Evolutionary conservation across 1,140 invertebrate genomes (phyloP).

Genomic region (Caenorhabditis remanei): DNA sequence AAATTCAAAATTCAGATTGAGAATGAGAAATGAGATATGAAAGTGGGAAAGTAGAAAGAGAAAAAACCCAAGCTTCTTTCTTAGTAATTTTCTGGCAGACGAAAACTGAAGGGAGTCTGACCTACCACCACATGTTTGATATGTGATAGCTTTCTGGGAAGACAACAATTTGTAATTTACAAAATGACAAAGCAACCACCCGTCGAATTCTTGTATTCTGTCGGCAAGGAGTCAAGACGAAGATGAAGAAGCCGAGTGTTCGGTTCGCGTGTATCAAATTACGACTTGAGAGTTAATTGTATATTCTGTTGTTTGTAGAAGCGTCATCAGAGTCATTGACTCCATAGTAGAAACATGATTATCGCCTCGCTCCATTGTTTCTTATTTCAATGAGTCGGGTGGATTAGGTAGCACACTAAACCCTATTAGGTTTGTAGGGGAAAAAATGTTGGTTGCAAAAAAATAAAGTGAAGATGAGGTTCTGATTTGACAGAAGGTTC

Average conservation of each 20-base stretch:
- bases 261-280: constrained; percentile 54
- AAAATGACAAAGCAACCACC: neutral
- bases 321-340: constrained; percentile 29
- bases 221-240: constrained; percentile 30
- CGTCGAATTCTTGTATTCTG: neutral
- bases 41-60: neutral
- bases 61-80: neutral
- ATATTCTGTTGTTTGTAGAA: constrained; percentile 55
- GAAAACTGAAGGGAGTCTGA: neutral
- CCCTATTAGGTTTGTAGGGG: neutral
- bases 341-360: constrained; percentile 49
- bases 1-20: neutral
- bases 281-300: constrained; percentile 51
- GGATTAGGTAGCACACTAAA: constrained; percentile 26
- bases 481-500: too few species aligned
- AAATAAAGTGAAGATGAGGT: too few species aligned
- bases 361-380: constrained; percentile 23
- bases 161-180: constrained; percentile 14
- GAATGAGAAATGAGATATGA: constrained; percentile 33
- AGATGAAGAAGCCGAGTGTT: constrained; percentile 4
- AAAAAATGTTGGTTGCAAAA: neutral
- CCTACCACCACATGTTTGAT: constrained; percentile 31
- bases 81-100: too few species aligned
- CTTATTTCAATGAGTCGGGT: constrained; percentile 39
- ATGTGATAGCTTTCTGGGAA: constrained; percentile 1